Percentiles rank a stretch among this genome's conserved stretches.
phyloP scores from a whole-genome alignment of 2,113 vertebrate species.

The Actenoides lindsayi region DNA sequence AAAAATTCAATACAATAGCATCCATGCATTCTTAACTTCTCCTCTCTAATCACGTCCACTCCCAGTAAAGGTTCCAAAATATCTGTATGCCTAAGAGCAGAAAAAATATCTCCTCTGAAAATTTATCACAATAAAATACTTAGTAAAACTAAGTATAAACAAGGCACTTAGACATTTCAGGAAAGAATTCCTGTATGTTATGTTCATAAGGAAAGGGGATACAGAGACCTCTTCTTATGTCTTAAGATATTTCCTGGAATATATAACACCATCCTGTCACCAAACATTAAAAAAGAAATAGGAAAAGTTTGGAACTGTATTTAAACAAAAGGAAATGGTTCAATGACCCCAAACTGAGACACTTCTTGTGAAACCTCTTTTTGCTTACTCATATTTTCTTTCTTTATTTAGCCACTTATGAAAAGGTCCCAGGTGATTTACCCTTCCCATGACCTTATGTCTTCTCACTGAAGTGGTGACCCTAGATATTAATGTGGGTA shows the following conservation, averaged over 20 bases:
- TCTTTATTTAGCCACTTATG: neutral
- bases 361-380: neutral
- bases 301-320: neutral
- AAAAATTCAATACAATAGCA: neutral
- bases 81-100: neutral
- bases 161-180: neutral
- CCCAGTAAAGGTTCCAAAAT: neutral
- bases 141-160: neutral
- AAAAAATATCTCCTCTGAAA: neutral
- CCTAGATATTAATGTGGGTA: neutral
- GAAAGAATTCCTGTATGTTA: neutral
- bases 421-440: constrained; percentile 19
- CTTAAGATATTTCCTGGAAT: neutral
- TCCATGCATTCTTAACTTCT: neutral
- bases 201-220: neutral
- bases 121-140: neutral
- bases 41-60: neutral
- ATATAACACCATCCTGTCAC: neutral
- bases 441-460: neutral
- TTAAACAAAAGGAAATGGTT: neutral
- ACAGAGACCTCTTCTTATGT: neutral
- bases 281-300: neutral
- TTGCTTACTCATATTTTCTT: constrained; percentile 1
- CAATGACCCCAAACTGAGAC: neutral
- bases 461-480: neutral